These are phyloP conservation scores for Passer domesticus DNA, from an alignment of 2,113 vertebrate species.

Conservation along the genomic window DNA sequence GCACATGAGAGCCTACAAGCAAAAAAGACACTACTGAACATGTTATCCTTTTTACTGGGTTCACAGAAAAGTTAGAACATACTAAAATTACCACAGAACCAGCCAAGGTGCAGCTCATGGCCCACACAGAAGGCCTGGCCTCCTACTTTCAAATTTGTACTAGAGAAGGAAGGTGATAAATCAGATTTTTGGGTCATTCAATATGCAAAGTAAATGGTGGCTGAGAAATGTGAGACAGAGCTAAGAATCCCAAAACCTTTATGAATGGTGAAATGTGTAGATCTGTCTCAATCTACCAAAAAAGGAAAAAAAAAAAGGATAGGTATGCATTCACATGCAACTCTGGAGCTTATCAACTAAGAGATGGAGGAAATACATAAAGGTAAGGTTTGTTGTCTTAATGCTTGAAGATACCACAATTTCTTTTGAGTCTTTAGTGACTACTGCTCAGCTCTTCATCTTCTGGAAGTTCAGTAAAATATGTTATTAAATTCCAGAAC, in stretches of 20 bases:
- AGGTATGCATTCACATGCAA: neutral
- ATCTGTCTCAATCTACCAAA: neutral
- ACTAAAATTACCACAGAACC: neutral
- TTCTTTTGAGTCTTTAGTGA: neutral
- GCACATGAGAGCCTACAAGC: neutral
- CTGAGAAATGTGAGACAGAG: neutral
- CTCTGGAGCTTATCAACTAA: neutral
- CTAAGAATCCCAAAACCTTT: neutral
- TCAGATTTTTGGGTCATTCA: neutral
- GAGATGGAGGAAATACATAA: neutral
- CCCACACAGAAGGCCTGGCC: neutral
- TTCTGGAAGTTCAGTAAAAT: slow-evolving; percentile 22
- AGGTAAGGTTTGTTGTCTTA: neutral
- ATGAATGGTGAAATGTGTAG: neutral
- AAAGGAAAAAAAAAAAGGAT: neutral
- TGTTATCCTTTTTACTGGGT: neutral
- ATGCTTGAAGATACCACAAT: neutral
- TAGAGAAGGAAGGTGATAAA: neutral
- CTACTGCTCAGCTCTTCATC: neutral
- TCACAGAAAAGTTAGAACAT: neutral
- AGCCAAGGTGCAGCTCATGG: neutral
- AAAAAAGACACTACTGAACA: neutral
- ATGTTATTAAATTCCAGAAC: neutral
- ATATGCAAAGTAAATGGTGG: neutral
- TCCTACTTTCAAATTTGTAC: neutral